These are phyloP conservation scores for Leucoma salicis DNA, from an alignment of 2,888 invertebrate genomes.

Conservation along the genomic window DNA sequence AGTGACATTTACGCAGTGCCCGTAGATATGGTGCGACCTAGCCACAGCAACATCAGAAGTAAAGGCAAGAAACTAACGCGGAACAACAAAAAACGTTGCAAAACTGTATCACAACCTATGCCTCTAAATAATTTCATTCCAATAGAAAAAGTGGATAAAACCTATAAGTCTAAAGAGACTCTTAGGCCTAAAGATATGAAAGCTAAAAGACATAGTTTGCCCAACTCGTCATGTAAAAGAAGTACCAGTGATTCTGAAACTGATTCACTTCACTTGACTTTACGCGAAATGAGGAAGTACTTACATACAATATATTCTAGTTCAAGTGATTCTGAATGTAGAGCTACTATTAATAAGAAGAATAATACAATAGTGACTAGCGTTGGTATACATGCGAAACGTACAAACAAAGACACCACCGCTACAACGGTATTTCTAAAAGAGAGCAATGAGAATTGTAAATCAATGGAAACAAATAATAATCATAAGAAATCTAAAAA, in stretches of 20 bases:
- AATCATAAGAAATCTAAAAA: slow-evolving; percentile 77
- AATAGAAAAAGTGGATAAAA: slow-evolving; percentile 53
- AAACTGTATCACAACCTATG: slow-evolving; percentile 54
- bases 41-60: slow-evolving; percentile 56
- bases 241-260: slow-evolving; percentile 80
- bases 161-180: slow-evolving; percentile 51
- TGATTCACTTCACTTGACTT: slow-evolving; percentile 90
- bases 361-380: slow-evolving; percentile 70
- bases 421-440: slow-evolving; percentile 53
- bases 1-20: slow-evolving; percentile 94
- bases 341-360: slow-evolving; percentile 73
- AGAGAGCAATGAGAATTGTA: slow-evolving; percentile 56
- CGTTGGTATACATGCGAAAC: slow-evolving; percentile 62
- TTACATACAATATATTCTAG: slow-evolving; percentile 91
- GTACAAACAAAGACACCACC: slow-evolving; percentile 53
- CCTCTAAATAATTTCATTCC: slow-evolving; percentile 37
- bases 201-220: slow-evolving; percentile 86
- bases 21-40: slow-evolving; percentile 88
- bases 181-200: slow-evolving; percentile 61
- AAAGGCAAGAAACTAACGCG: slow-evolving; percentile 67
- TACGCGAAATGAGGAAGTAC: slow-evolving; percentile 92
- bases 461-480: slow-evolving; percentile 66
- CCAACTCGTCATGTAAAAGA: slow-evolving; percentile 84
- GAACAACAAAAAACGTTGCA: slow-evolving; percentile 63
- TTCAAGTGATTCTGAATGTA: slow-evolving; percentile 85